A percentile compares a stretch with the other conserved stretches of the same genome.
Evolutionary conservation across 2,888 invertebrate species (phyloP).

Genomic region (Agonopterix subpropinquella): DNA sequence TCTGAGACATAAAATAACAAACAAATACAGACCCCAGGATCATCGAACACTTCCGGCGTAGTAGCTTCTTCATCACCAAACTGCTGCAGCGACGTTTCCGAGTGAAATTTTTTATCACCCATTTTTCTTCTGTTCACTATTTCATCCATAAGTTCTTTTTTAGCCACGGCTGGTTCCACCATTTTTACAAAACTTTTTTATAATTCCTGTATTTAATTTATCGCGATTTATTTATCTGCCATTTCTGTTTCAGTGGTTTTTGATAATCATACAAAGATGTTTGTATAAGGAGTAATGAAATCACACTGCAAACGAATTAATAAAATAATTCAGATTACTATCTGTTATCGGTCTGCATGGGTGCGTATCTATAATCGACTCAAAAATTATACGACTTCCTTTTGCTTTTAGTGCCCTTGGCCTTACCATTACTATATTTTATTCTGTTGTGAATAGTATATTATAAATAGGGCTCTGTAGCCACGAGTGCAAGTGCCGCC

Average conservation of each 20-base stretch:
- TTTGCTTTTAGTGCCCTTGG: too few species aligned
- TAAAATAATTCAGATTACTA: conserved; percentile 41
- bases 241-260: not conserved
- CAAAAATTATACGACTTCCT: conserved; percentile 16
- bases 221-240: not conserved
- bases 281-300: not conserved
- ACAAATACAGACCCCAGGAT: conserved; percentile 40
- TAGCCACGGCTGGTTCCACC: conserved; percentile 31
- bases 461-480: too few species aligned
- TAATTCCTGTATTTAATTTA: not conserved
- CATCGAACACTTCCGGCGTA: conserved; percentile 5
- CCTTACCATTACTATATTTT: too few species aligned
- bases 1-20: not conserved
- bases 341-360: conserved; percentile 35
- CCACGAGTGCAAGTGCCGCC: too few species aligned
- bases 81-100: conserved; percentile 58
- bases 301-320: conserved; percentile 37
- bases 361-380: conserved; percentile 46
- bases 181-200: conserved; percentile 22
- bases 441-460: too few species aligned
- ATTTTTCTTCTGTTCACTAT: conserved; percentile 46
- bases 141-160: conserved; percentile 44
- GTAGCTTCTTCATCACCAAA: conserved; percentile 42
- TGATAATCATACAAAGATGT: not conserved
- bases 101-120: conserved; percentile 61